phyloP scores from a whole-genome alignment of 2,888 invertebrate species.

The Callyntrura guangdongensis region DNA sequence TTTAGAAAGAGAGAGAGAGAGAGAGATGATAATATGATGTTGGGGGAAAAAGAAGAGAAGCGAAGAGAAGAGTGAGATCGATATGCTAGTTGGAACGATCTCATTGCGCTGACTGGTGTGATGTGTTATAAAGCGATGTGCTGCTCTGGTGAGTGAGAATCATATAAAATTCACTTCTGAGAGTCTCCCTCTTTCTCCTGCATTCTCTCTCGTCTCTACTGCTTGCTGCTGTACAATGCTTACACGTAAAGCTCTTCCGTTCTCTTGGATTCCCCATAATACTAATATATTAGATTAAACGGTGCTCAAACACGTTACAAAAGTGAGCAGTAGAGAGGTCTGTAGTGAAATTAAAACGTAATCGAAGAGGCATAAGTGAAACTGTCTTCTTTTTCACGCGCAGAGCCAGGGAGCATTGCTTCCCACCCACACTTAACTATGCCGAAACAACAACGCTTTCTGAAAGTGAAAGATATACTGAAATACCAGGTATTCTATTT shows the following conservation, averaged over 20 bases:
- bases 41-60: background rate
- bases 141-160: constrained; percentile 63
- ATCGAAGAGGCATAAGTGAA: constrained; percentile 11
- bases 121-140: background rate
- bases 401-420: constrained; percentile 72
- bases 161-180: constrained; percentile 21
- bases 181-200: background rate
- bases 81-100: constrained; percentile 72
- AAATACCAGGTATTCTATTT: too few relatives aligned
- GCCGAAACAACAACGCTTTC: background rate
- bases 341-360: background rate
- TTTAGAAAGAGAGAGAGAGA: constrained; percentile 18
- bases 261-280: constrained; percentile 27
- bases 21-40: constrained; percentile 35
- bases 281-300: constrained; percentile 66
- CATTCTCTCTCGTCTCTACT: background rate
- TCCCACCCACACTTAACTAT: constrained; percentile 80
- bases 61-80: constrained; percentile 68
- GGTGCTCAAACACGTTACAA: constrained; percentile 30
- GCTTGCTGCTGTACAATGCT: background rate
- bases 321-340: background rate
- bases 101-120: constrained; percentile 6
- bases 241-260: constrained; percentile 8
- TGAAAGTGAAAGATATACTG: background rate
- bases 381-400: constrained; percentile 75